These are phyloP conservation scores for Brachirus orientalis DNA, from an alignment of 2,113 vertebrate genomes.

Conservation along the genomic window DNA sequence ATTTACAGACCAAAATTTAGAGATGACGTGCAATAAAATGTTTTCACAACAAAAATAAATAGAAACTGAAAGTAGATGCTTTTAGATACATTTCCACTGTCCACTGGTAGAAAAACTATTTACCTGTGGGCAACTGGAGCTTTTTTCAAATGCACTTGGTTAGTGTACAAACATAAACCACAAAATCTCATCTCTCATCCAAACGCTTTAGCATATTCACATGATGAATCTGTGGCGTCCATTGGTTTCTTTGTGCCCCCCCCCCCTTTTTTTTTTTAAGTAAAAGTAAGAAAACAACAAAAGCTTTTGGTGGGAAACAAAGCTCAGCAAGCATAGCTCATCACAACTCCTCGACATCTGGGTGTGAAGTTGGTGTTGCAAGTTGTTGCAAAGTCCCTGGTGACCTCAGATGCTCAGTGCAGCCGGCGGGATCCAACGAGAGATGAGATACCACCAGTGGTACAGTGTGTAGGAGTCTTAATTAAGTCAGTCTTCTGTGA, in stretches of 20 bases:
- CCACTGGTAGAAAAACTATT: no score
- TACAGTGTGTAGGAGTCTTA: constrained; percentile 68
- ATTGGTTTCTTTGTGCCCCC: not conserved
- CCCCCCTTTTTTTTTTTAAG: not conserved
- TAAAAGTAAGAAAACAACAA: not conserved
- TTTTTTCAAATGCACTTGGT: no score
- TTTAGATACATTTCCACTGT: no score
- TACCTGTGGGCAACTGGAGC: no score
- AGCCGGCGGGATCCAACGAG: constrained; percentile 37
- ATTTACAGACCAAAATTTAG: no score
- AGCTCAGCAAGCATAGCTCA: constrained; percentile 2
- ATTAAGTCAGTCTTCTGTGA: constrained; percentile 69
- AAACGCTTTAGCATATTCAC: no score
- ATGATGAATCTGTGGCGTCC: not conserved
- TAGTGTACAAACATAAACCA: no score
- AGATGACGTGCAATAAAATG: no score
- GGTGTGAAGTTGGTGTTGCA: constrained; percentile 13
- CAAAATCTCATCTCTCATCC: no score
- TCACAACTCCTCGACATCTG: constrained; percentile 18
- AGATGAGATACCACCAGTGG: constrained; percentile 60
- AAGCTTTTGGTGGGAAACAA: constrained; percentile 8
- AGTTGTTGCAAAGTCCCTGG: constrained; percentile 42
- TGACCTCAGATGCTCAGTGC: constrained; percentile 43
- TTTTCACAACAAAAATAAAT: no score
- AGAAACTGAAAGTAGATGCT: no score